A percentile compares a stretch with the other conserved stretches of the same genome.
phyloP scores from a whole-genome alignment of 2,888 invertebrate species.

The Drosophila melanosoma region DNA sequence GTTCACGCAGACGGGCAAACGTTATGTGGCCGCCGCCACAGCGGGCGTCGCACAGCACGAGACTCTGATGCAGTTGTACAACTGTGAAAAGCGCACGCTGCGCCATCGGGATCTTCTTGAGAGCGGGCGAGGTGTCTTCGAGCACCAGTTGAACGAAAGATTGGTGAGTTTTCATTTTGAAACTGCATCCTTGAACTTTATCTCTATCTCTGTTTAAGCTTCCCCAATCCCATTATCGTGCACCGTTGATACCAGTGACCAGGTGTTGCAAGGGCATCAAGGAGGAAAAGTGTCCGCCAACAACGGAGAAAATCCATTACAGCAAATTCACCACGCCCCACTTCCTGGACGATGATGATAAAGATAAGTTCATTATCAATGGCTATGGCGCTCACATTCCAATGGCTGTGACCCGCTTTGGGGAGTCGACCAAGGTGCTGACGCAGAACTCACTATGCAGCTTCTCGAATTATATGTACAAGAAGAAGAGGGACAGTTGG shows the following conservation, averaged over 20 bases:
- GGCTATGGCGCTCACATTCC: constrained; percentile 83
- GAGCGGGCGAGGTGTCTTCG: constrained; percentile 72
- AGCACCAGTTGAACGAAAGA: constrained; percentile 80
- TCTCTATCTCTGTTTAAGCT: constrained; percentile 87
- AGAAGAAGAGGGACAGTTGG: constrained; percentile 90
- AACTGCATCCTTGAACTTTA: not conserved
- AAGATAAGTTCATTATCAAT: constrained; percentile 82
- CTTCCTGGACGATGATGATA: constrained; percentile 81
- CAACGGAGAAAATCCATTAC: constrained; percentile 83
- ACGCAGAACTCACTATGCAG: constrained; percentile 90
- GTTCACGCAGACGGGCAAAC: constrained; percentile 89
- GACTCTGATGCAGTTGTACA: constrained; percentile 87
- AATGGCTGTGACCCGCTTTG: constrained; percentile 81
- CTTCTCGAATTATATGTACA: constrained; percentile 90
- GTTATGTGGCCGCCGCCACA: constrained; percentile 90
- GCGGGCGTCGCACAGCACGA: constrained; percentile 91
- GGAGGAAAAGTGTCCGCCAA: constrained; percentile 87
- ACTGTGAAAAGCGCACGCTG: constrained; percentile 85
- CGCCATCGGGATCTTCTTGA: constrained; percentile 77
- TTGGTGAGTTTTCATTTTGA: constrained; percentile 54
- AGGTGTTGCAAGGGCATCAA: constrained; percentile 89
- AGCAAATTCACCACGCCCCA: constrained; percentile 83
- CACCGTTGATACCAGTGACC: constrained; percentile 89
- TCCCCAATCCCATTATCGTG: constrained; percentile 88
- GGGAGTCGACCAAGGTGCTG: constrained; percentile 86